Evolutionary conservation across 1,140 invertebrate genomes (phyloP).

Genomic region (Vanessa atalanta): DNA sequence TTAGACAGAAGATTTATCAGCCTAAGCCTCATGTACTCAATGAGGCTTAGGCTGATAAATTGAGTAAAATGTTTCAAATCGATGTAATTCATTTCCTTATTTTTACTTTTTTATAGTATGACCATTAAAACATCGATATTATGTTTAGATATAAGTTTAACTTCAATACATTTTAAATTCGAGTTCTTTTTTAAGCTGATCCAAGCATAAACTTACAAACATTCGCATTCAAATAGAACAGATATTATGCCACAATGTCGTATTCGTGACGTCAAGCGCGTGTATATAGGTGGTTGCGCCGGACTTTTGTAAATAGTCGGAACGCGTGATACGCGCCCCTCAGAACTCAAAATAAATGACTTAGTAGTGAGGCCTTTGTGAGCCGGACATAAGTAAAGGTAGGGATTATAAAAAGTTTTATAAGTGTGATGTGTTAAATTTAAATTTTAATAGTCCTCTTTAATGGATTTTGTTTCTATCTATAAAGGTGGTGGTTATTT

Average conservation of each 20-base stretch:
- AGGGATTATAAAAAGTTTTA: constrained; percentile 31
- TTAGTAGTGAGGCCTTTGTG: constrained; percentile 28
- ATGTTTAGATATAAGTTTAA: not conserved
- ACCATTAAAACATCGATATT: no score
- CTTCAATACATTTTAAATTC: not conserved
- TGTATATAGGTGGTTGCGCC: constrained; percentile 68
- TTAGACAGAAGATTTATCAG: no score
- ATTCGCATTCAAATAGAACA: constrained; percentile 7
- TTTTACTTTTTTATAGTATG: no score
- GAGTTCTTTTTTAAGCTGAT: not conserved
- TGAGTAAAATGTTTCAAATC: no score
- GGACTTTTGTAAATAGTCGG: constrained; percentile 61
- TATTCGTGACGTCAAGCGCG: constrained; percentile 55
- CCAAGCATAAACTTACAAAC: not conserved
- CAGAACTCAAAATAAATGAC: constrained; percentile 47
- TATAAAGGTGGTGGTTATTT: not conserved
- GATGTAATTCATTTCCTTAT: no score
- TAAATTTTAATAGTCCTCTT: not conserved
- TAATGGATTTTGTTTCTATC: not conserved
- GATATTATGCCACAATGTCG: constrained; percentile 6
- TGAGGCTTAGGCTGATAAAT: no score
- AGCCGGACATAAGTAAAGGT: constrained; percentile 43
- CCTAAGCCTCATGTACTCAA: no score
- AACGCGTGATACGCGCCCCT: constrained; percentile 45
- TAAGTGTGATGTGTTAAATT: constrained; percentile 8